Conservation (phyloP, 2,888 invertebrate genomes). For the Drosophila rubida region DNA sequence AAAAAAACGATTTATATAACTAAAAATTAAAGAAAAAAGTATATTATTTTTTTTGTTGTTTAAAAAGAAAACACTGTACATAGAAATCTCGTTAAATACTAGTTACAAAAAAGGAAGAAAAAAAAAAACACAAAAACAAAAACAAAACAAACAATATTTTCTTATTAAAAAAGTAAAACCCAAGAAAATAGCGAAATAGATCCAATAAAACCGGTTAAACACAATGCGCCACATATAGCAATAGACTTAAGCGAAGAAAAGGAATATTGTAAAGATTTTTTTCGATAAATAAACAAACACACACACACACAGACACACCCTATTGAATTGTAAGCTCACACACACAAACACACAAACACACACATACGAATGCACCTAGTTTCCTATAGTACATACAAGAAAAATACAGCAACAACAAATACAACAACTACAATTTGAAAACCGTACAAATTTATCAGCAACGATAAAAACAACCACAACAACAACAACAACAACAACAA, state of each 20-base stretch:
- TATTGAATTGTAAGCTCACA: conserved; percentile 27
- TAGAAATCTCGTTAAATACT: conserved; percentile 76
- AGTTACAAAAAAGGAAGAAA: conserved; percentile 43
- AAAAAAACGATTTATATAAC: conserved; percentile 5
- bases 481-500: conserved; percentile 41
- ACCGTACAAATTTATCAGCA: conserved; percentile 75
- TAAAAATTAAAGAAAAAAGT: conserved; percentile 19
- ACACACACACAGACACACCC: conserved; percentile 48
- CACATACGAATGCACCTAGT: conserved; percentile 69
- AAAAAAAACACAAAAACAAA: conserved; percentile 20
- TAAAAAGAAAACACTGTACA: conserved; percentile 57
- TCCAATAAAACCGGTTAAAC: conserved; percentile 22
- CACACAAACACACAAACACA: conserved; percentile 21
- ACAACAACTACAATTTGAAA: conserved; percentile 54
- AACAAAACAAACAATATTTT: conserved; percentile 54
- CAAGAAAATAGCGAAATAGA: conserved; percentile 19
- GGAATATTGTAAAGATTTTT: conserved; percentile 40
- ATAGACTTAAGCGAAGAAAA: conserved; percentile 33
- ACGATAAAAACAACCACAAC: conserved; percentile 46
- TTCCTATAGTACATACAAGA: conserved; percentile 71
- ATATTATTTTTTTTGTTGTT: conserved; percentile 56
- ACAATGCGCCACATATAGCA: conserved; percentile 34
- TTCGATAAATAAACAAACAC: conserved; percentile 25
- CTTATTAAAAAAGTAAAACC: conserved; percentile 12
- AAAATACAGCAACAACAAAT: conserved; percentile 21